Percentiles rank a stretch among this genome's conserved stretches.
Evolutionary conservation across 2,797 vertebrate species (phyloP).

Genomic region (Diceros bicornis): DNA sequence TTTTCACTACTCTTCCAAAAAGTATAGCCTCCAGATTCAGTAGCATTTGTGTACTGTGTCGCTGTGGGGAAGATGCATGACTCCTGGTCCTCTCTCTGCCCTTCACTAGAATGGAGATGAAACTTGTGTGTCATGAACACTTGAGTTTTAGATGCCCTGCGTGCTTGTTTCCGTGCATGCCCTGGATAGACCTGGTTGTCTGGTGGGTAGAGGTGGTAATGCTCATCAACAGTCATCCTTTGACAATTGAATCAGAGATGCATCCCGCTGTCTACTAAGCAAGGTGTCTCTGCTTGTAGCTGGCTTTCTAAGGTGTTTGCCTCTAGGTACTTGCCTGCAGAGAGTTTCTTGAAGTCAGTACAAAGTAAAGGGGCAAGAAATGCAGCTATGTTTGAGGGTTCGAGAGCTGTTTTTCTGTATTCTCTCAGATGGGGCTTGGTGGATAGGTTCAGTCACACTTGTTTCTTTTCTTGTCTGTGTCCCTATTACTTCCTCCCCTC

Average conservation of each 20-base stretch:
- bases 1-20: neutral
- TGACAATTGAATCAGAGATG: neutral
- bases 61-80: neutral
- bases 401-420: neutral
- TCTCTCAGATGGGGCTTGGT: neutral
- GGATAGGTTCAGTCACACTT: neutral
- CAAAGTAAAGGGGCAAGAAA: neutral
- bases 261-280: neutral
- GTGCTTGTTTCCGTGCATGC: neutral
- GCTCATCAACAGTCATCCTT: neutral
- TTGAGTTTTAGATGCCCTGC: neutral
- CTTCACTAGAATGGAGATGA: neutral
- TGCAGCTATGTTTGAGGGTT: neutral
- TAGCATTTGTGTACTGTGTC: neutral
- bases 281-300: neutral
- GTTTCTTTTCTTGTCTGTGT: neutral
- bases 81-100: neutral
- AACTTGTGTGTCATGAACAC: no score
- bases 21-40: neutral
- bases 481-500: neutral
- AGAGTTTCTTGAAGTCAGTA: slow-evolving; percentile 1
- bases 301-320: neutral
- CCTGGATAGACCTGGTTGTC: neutral
- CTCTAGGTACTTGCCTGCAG: neutral
- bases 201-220: neutral